Evolutionary conservation across 1,140 invertebrate genomes (phyloP).

Genomic region (Leptinotarsa undecemlineata): DNA sequence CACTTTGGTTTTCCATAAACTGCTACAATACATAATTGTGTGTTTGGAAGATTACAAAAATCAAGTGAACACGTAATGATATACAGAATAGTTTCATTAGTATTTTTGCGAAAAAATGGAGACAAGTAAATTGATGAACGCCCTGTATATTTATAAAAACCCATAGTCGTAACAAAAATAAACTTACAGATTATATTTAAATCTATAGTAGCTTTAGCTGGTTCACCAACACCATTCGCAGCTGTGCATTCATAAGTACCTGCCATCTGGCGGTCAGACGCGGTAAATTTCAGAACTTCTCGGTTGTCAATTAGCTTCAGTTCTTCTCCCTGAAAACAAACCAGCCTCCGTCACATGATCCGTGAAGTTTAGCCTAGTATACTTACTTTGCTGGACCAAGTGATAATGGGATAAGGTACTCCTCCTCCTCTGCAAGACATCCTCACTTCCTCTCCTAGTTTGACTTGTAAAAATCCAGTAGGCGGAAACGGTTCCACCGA

Average conservation of each 20-base stretch:
- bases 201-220: slow-evolving; percentile 65
- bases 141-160: too few species aligned
- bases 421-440: slow-evolving; percentile 70
- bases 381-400: slow-evolving; percentile 69
- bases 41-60: too few species aligned
- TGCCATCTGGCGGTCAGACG: slow-evolving; percentile 65
- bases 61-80: too few species aligned
- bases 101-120: too few species aligned
- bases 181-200: slow-evolving; percentile 65
- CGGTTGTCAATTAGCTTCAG: slow-evolving; percentile 66
- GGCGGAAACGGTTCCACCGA: slow-evolving; percentile 68
- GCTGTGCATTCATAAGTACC: slow-evolving; percentile 75
- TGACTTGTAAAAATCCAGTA: slow-evolving; percentile 69
- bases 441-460: slow-evolving; percentile 69
- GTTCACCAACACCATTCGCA: slow-evolving; percentile 73
- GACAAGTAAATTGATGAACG: too few species aligned
- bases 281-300: slow-evolving; percentile 67
- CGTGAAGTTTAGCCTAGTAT: neutral
- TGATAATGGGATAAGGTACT: slow-evolving; percentile 68
- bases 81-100: too few species aligned
- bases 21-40: too few species aligned
- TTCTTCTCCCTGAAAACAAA: slow-evolving; percentile 60
- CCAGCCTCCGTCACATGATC: too few species aligned
- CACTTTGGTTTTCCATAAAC: too few species aligned
- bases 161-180: too few species aligned